Conservation (phyloP, 2,797 vertebrate species). For the Parauchenoglanis ngamensis region DNA sequence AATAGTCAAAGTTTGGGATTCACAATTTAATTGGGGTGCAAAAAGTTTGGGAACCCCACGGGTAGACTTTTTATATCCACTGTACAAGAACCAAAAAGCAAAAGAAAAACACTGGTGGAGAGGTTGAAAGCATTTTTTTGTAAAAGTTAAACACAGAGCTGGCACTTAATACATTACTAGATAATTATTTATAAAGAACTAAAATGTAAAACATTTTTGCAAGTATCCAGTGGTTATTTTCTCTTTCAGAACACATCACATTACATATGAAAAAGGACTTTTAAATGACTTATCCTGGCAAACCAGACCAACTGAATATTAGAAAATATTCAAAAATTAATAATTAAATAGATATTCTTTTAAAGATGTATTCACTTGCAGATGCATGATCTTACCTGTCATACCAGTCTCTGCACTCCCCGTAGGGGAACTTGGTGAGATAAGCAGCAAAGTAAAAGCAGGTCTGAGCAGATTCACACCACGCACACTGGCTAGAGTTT, state of each 20-base stretch:
- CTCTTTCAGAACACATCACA: neutral
- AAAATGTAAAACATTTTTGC: neutral
- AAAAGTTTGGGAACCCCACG: no score
- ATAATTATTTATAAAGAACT: neutral
- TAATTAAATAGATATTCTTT: neutral
- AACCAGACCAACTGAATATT: neutral
- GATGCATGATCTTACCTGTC: slow-evolving; percentile 78
- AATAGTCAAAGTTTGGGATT: no score
- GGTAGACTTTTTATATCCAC: no score
- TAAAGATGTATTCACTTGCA: neutral
- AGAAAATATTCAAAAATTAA: neutral
- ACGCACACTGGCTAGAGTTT: slow-evolving; percentile 94
- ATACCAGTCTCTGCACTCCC: slow-evolving; percentile 92
- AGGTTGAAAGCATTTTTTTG: no score
- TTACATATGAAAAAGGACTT: neutral
- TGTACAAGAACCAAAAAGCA: no score
- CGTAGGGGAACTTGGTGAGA: slow-evolving; percentile 89
- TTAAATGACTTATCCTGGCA: neutral
- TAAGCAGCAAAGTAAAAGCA: slow-evolving; percentile 94
- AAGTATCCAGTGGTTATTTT: neutral
- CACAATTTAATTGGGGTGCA: no score
- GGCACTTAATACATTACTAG: no score
- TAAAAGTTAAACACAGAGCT: no score
- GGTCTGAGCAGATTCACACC: slow-evolving; percentile 90
- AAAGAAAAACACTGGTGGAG: no score